Conservation (phyloP, 2,888 invertebrate species). For the Keiferia lycopersicella region DNA sequence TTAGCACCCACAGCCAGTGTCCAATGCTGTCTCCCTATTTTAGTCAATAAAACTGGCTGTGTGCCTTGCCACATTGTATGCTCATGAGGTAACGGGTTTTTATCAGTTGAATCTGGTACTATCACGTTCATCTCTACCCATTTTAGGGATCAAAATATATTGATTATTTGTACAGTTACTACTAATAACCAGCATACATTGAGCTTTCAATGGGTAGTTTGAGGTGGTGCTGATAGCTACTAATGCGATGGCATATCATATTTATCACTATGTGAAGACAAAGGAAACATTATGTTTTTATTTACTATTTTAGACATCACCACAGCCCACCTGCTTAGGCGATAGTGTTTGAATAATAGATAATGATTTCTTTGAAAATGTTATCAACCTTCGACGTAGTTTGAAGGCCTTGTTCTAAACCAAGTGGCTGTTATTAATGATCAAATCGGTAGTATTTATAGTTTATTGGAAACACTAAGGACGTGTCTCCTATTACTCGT, state of each 20-base stretch:
- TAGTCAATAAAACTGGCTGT: constrained; percentile 38
- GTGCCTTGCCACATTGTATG: constrained; percentile 39
- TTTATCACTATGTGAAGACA: too few relatives aligned
- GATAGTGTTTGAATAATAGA: constrained; percentile 2
- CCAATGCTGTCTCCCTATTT: constrained; percentile 44
- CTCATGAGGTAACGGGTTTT: not conserved
- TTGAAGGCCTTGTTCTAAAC: not conserved
- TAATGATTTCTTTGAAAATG: not conserved
- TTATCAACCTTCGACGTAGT: not conserved
- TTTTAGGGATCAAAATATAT: too few relatives aligned
- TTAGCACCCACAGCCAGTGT: constrained; percentile 14
- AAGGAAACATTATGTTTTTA: not conserved
- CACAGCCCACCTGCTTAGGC: not conserved
- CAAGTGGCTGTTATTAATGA: not conserved
- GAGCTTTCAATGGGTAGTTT: too few relatives aligned
- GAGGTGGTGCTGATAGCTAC: too few relatives aligned
- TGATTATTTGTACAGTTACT: too few relatives aligned
- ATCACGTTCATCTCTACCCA: too few relatives aligned
- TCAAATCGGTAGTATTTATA: not conserved
- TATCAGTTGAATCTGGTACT: not conserved
- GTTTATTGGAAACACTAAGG: too few relatives aligned
- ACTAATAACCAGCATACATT: too few relatives aligned
- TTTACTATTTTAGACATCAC: not conserved
- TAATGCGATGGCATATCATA: too few relatives aligned
- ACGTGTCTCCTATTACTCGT: too few relatives aligned